These are phyloP conservation scores for Pluvialis apricaria DNA, from an alignment of 2,113 vertebrate genomes.

Conservation along the genomic window DNA sequence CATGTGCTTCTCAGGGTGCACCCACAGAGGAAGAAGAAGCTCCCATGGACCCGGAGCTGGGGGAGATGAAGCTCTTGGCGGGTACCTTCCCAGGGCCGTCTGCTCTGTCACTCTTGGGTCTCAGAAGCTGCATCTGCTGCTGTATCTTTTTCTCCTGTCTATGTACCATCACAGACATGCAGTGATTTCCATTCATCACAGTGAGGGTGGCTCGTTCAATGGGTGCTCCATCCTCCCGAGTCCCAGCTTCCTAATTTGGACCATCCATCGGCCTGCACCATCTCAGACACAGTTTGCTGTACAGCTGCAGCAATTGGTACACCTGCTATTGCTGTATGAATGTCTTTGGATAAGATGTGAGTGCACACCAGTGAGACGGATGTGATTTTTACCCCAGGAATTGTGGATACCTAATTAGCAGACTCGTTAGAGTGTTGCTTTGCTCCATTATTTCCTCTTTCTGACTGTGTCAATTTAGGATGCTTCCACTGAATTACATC, in stretches of 20 bases:
- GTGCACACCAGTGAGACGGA: fast-evolving
- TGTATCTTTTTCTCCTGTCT: too few species aligned
- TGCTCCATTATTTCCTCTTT: neutral
- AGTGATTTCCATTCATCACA: fast-evolving
- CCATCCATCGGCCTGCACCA: fast-evolving
- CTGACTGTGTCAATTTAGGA: neutral
- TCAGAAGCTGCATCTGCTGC: neutral
- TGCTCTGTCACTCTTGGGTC: neutral
- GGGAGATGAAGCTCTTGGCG: neutral
- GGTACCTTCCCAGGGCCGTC: neutral
- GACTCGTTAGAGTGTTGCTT: neutral
- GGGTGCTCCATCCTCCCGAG: fast-evolving
- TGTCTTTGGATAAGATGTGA: neutral
- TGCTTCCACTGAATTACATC: neutral
- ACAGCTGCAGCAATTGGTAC: neutral
- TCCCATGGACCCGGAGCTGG: fast-evolving
- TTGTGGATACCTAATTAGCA: neutral
- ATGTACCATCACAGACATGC: fast-evolving
- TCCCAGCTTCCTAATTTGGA: fast-evolving
- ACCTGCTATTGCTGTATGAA: neutral
- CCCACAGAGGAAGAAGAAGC: fast-evolving
- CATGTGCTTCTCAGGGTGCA: fast-evolving
- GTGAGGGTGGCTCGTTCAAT: fast-evolving
- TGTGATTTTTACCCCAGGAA: neutral
- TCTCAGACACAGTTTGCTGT: fast-evolving